A percentile compares a stretch with the other conserved stretches of the same genome.
phyloP scores from a whole-genome alignment of 30 jellyfish, hydroid and myxozoan species.

The Catostylus mosaicus region DNA sequence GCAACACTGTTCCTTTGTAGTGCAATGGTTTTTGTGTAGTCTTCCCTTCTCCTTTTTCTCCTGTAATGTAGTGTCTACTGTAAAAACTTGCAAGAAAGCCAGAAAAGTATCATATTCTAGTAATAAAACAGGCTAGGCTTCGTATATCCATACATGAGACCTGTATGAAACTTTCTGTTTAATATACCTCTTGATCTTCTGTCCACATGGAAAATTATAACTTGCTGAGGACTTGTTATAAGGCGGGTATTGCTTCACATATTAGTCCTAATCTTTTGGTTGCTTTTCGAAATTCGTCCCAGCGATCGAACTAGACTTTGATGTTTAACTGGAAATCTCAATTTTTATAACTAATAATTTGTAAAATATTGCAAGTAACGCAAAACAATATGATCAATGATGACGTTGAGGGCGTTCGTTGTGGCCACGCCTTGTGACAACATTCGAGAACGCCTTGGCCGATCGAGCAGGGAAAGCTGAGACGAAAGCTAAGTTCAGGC shows the following conservation, averaged over 20 bases:
- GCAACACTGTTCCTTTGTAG: slow-evolving; percentile 90
- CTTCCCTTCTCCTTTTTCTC: slow-evolving; percentile 97
- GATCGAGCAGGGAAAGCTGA: slow-evolving; percentile 57
- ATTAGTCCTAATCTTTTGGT: background rate
- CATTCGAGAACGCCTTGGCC: slow-evolving; percentile 61
- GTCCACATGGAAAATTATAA: slow-evolving; percentile 15
- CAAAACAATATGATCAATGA: slow-evolving; percentile 9
- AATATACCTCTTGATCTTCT: slow-evolving; percentile 16
- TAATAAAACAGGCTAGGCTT: no score
- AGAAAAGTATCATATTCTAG: no score
- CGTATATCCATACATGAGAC: no score
- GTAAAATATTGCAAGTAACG: slow-evolving; percentile 12
- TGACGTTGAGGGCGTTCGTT: no score
- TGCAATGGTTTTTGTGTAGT: slow-evolving; percentile 91
- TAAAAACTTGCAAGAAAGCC: background rate
- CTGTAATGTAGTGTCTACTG: slow-evolving; percentile 27
- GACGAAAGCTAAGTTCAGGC: slow-evolving; percentile 70
- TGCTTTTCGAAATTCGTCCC: slow-evolving; percentile 1
- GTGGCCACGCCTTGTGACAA: no score
- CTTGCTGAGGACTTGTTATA: background rate
- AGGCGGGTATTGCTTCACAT: background rate
- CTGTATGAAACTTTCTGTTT: no score
- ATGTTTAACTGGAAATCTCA: background rate
- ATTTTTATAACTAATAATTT: background rate
- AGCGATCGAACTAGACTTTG: no score